phyloP scores from a whole-genome alignment of 2,888 invertebrate species.

The Amphipyra berbera region DNA sequence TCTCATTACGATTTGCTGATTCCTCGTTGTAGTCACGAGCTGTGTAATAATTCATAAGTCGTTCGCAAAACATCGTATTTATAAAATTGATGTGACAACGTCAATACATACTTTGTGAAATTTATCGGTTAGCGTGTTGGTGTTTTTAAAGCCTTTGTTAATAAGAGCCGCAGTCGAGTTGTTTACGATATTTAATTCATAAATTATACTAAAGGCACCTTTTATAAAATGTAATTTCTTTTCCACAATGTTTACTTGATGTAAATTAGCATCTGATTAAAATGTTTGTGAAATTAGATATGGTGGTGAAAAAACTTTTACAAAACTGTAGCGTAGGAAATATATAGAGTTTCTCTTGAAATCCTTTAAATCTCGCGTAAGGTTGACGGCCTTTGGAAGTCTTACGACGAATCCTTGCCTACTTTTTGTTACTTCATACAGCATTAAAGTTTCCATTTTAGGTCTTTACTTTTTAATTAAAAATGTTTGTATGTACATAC shows the following conservation, averaged over 20 bases:
- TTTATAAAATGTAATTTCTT: conserved; percentile 1
- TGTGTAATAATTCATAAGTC: conserved; percentile 73
- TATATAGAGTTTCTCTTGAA: conserved; percentile 26
- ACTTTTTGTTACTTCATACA: conserved; percentile 23
- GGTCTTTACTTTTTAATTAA: conserved; percentile 1
- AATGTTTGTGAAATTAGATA: neutral
- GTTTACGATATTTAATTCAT: conserved; percentile 7
- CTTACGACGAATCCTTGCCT: conserved; percentile 17
- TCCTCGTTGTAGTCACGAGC: conserved; percentile 65
- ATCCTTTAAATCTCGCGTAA: conserved; percentile 27
- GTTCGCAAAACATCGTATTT: conserved; percentile 59
- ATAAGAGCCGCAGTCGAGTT: conserved; percentile 20
- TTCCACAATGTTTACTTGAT: conserved; percentile 2
- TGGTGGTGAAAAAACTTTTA: conserved; percentile 1
- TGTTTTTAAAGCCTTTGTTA: conserved; percentile 37
- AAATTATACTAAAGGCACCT: conserved; percentile 5
- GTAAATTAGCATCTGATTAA: conserved; percentile 1
- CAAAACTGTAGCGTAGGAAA: conserved; percentile 9
- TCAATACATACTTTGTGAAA: conserved; percentile 69
- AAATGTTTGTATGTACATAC: neutral
- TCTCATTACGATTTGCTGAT: conserved; percentile 80
- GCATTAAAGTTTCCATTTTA: conserved; percentile 22
- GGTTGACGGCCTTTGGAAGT: conserved; percentile 24
- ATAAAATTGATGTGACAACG: conserved; percentile 43
- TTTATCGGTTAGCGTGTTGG: conserved; percentile 33